phyloP scores from a whole-genome alignment of 2,113 vertebrate genomes.

The Crotalus helleri region DNA sequence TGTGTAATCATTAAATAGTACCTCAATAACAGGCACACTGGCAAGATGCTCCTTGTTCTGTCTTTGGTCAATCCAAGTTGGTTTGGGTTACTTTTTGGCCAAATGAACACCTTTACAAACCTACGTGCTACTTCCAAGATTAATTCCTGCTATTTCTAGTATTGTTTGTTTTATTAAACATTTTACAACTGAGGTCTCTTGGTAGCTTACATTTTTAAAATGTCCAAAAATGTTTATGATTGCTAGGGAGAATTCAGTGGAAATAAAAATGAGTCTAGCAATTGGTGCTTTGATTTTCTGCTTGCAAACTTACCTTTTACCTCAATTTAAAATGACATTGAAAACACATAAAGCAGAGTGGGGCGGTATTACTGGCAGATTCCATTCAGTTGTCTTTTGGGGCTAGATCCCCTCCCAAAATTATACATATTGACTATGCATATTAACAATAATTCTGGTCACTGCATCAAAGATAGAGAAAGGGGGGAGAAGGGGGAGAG shows the following conservation, averaged over 20 bases:
- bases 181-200: not conserved
- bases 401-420: not conserved
- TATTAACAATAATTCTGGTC: not conserved
- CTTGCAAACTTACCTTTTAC: not conserved
- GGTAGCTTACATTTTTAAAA: not conserved
- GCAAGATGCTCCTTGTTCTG: too few relatives aligned
- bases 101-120: not conserved
- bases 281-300: not conserved
- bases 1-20: too few relatives aligned
- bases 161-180: not conserved
- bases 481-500: too few relatives aligned
- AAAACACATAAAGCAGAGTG: not conserved
- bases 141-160: not conserved
- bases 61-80: not conserved
- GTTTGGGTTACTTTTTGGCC: not conserved
- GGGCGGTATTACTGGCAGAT: not conserved
- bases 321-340: not conserved
- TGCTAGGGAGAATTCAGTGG: not conserved
- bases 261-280: not conserved
- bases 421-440: not conserved
- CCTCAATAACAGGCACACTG: too few relatives aligned
- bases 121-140: not conserved
- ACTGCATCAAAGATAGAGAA: not conserved
- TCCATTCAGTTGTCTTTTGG: not conserved
- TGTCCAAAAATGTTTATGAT: not conserved